Conservation (phyloP, 2,888 invertebrate genomes). For the Myopa testacea region DNA sequence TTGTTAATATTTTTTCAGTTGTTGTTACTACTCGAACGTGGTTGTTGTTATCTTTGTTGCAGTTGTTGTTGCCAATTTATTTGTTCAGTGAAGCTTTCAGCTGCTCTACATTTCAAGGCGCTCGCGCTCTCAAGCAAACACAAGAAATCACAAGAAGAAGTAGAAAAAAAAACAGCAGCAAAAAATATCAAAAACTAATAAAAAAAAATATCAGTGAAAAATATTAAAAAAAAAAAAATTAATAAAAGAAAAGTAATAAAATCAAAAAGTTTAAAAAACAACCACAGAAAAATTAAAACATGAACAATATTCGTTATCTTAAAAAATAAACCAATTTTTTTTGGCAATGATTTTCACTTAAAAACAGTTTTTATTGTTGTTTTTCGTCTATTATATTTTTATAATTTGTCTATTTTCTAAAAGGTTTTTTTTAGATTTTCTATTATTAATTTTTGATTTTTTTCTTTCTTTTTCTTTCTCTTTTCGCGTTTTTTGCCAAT, state of each 20-base stretch:
- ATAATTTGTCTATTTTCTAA: background rate
- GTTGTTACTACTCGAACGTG: background rate
- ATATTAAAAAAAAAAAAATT: background rate
- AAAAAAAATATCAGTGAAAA: background rate
- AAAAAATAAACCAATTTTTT: constrained; percentile 10
- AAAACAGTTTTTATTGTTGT: background rate
- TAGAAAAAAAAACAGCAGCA: background rate
- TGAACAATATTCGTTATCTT: constrained; percentile 15
- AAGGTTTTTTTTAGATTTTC: constrained; percentile 2
- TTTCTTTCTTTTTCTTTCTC: background rate
- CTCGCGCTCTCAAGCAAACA: constrained; percentile 9
- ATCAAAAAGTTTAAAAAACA: background rate
- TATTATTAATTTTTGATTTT: background rate
- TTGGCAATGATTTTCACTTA: constrained; percentile 38
- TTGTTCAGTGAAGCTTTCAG: constrained; percentile 34
- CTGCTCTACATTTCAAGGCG: constrained; percentile 21
- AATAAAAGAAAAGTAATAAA: background rate
- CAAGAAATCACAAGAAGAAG: background rate
- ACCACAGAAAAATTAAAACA: background rate
- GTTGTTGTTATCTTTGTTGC: constrained; percentile 17
- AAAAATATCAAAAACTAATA: background rate
- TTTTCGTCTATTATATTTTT: background rate
- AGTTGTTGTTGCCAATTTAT: constrained; percentile 12
- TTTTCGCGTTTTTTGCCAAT: constrained; percentile 7
- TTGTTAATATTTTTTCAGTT: constrained; percentile 11